phyloP scores from a whole-genome alignment of 1,140 invertebrate genomes.

The Drosophila nikananu region DNA sequence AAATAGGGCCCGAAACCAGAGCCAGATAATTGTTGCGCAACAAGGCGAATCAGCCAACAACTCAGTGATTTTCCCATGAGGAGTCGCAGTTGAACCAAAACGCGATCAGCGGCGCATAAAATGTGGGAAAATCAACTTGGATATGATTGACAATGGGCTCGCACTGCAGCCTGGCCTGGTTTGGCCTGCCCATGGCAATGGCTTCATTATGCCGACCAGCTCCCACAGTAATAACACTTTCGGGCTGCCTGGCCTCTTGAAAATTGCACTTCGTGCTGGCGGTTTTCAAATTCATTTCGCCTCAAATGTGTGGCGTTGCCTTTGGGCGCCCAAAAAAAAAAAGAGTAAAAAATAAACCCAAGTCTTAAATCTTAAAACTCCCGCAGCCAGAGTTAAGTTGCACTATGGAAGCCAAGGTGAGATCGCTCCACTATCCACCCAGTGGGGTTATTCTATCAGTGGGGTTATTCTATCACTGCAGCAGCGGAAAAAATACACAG shows the following conservation, averaged over 20 bases:
- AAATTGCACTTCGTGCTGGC: constrained; percentile 78
- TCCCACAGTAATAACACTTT: constrained; percentile 67
- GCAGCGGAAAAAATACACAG: background rate
- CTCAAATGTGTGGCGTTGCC: constrained; percentile 63
- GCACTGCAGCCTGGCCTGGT: background rate
- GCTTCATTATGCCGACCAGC: constrained; percentile 72
- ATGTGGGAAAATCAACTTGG: constrained; percentile 69
- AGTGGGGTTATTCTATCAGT: constrained; percentile 32
- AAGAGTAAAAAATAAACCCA: background rate
- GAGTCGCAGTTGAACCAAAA: constrained; percentile 40
- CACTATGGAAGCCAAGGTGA: constrained; percentile 33
- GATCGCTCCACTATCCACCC: constrained; percentile 14
- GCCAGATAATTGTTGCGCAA: constrained; percentile 75
- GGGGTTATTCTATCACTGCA: constrained; percentile 29
- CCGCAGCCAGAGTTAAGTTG: constrained; percentile 11
- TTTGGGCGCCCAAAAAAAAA: constrained; percentile 33
- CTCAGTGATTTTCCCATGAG: constrained; percentile 76
- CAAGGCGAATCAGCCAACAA: constrained; percentile 61
- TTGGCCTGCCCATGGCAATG: constrained; percentile 63
- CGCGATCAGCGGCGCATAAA: constrained; percentile 57
- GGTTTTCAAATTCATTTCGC: constrained; percentile 60
- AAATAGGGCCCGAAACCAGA: constrained; percentile 38
- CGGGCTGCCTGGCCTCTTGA: constrained; percentile 27
- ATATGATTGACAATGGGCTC: constrained; percentile 55
- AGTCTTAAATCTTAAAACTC: constrained; percentile 12